Conservation (phyloP, 1,140 invertebrate genomes). For the Drosophila sproati region DNA sequence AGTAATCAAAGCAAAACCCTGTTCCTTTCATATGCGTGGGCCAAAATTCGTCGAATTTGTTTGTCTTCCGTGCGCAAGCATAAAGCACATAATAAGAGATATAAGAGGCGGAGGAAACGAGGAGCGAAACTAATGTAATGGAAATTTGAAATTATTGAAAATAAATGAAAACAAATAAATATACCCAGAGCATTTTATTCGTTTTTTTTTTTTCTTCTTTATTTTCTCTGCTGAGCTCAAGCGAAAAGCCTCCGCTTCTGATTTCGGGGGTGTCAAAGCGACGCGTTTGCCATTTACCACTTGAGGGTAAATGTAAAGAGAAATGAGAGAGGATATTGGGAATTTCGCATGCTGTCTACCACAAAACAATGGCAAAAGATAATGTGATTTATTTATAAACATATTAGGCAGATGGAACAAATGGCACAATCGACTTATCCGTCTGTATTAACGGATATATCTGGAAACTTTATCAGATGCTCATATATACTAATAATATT, state of each 20-base stretch:
- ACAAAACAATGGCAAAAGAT: background rate
- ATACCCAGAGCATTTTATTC: slow-evolving; percentile 68
- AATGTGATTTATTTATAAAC: slow-evolving; percentile 9
- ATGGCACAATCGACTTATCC: too few species aligned
- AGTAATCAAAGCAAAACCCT: slow-evolving; percentile 70
- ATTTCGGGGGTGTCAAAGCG: slow-evolving; percentile 55
- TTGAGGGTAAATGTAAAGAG: slow-evolving; percentile 22
- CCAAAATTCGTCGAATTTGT: slow-evolving; percentile 68
- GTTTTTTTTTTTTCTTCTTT: slow-evolving; percentile 35
- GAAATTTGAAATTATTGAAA: slow-evolving; percentile 83
- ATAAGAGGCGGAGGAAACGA: slow-evolving; percentile 27
- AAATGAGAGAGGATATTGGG: background rate
- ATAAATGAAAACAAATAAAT: slow-evolving; percentile 84
- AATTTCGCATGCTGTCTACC: background rate
- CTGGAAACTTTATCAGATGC: too few species aligned
- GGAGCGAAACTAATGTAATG: slow-evolving; percentile 77
- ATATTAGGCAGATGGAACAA: background rate
- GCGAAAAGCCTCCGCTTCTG: background rate
- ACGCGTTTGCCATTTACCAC: slow-evolving; percentile 61
- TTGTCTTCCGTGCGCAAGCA: slow-evolving; percentile 77
- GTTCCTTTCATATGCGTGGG: slow-evolving; percentile 12
- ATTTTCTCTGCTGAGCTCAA: background rate
- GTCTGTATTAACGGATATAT: too few species aligned
- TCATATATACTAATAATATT: background rate
- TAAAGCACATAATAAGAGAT: slow-evolving; percentile 68